Conservation (phyloP, 2,797 vertebrate genomes). For the Spinus pinus region DNA sequence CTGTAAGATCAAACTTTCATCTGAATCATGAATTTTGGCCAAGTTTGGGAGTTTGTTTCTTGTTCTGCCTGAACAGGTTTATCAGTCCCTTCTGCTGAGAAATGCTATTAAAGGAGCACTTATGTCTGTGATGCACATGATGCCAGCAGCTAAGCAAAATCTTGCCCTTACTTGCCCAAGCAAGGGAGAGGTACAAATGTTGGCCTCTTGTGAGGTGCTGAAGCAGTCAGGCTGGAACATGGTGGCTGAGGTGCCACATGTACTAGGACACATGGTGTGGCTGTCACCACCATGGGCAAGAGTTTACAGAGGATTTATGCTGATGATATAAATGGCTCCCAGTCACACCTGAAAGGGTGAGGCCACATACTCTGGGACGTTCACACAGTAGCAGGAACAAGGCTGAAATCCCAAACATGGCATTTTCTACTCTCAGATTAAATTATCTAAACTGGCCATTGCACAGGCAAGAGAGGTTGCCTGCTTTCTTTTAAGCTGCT, state of each 20-base stretch:
- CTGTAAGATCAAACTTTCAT: background rate
- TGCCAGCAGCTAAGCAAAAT: background rate
- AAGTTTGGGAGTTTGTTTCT: background rate
- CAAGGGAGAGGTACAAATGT: background rate
- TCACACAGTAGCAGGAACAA: background rate
- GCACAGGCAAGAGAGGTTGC: background rate
- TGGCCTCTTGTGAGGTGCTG: background rate
- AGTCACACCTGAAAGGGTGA: background rate
- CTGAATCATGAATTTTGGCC: background rate
- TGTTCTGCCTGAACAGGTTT: conserved; percentile 24
- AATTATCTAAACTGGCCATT: background rate
- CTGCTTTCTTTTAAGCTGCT: background rate
- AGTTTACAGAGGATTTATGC: background rate
- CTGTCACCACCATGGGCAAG: background rate
- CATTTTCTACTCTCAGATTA: background rate
- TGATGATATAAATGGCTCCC: background rate
- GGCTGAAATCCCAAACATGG: background rate
- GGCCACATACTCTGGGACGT: background rate
- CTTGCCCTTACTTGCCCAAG: conserved; percentile 19
- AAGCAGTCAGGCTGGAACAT: background rate
- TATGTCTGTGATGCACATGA: background rate
- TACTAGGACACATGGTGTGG: accelerated
- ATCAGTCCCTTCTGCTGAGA: conserved; percentile 9
- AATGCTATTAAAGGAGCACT: background rate
- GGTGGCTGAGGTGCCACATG: background rate